phyloP scores from a whole-genome alignment of 2,797 vertebrate species.

The Adrianichthys oophorus region DNA sequence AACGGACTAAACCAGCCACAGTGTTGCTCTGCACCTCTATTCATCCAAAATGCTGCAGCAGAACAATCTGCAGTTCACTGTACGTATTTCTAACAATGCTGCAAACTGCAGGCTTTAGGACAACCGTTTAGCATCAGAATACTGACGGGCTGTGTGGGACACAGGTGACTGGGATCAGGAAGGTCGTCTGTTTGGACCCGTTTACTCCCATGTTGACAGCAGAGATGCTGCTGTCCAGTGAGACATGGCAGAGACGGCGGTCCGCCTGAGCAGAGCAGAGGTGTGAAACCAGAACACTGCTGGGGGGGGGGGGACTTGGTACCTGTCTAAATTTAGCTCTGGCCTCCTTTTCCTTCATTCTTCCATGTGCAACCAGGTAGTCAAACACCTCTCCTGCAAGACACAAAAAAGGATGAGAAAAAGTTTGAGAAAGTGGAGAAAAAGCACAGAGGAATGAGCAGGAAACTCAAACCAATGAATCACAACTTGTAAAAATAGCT shows the following conservation, averaged over 20 bases:
- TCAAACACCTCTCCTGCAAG: constrained; percentile 92
- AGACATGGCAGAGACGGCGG: too few species aligned
- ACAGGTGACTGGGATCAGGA: not conserved
- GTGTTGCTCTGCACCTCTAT: too few species aligned
- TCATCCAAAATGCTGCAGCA: too few species aligned
- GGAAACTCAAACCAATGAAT: constrained; percentile 9
- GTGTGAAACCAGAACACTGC: constrained; percentile 70
- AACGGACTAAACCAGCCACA: too few species aligned
- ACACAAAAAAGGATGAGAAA: constrained; percentile 1
- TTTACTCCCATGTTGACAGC: constrained; percentile 15
- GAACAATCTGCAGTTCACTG: not conserved
- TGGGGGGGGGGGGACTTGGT: constrained; percentile 64
- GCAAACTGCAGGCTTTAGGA: too few species aligned
- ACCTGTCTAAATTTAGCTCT: constrained; percentile 99
- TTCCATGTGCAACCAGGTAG: constrained; percentile 96
- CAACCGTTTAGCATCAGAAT: too few species aligned
- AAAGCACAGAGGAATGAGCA: not conserved
- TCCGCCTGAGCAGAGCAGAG: constrained; percentile 41
- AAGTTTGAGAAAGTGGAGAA: not conserved
- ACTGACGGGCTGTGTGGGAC: not conserved
- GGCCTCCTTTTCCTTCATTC: constrained; percentile 99
- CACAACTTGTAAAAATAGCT: constrained; percentile 37
- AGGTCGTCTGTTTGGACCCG: constrained; percentile 7
- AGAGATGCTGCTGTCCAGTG: constrained; percentile 3
- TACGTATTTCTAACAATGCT: too few species aligned